Evolutionary conservation across 2,797 vertebrate species (phyloP), one percentile per base, ranked within the genome.

Genomic region (Clarias pachynema): DNA sequence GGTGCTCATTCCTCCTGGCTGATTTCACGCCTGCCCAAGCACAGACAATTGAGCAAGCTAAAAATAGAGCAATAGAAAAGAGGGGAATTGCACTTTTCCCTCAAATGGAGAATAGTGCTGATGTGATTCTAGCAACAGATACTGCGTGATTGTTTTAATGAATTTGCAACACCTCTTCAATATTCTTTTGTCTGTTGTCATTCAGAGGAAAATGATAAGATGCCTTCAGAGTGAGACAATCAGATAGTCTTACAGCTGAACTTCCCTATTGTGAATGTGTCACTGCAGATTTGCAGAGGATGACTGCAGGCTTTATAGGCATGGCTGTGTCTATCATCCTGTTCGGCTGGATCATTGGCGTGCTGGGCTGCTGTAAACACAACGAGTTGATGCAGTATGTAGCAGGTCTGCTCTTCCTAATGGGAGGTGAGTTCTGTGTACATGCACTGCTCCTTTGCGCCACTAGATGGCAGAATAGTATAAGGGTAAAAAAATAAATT

Each of bases 301-400:
- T 98, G 97, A 98, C 97, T 0, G 97, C 96, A 53, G 97, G 97
- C 82, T 98, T 98, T 90, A 96, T 98, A 56, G 97, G 97, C 84
- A 98, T 98, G 97, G 97, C 97, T 0, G 94, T 97, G 14, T 96
- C 97, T 91, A 98, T 98, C 92, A 97, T 97, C 92, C 92, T 98
- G 62, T 98, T 98, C 82, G 97, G 97, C 85, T 98, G 96, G 97
- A 93, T 97, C 90, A 95, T 98, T 74, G 97, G 97, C 2, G 95
- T 96, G 87, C 92, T 98, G 93, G 97, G 97, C 89, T 97, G 97
- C 93, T 97, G 96, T 91, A 96, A 97, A 87, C 94, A 96, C 91
- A 97, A 98, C 87, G 97, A 98, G 92, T 95, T 98, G 89, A 98
- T 98, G 97, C 97, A 98, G 93, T 98, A 98, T 8, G 97, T 98